Base-by-base conservation (phyloP, 2,888 invertebrate species). In the Rugalucina vietnamica region DNA sequence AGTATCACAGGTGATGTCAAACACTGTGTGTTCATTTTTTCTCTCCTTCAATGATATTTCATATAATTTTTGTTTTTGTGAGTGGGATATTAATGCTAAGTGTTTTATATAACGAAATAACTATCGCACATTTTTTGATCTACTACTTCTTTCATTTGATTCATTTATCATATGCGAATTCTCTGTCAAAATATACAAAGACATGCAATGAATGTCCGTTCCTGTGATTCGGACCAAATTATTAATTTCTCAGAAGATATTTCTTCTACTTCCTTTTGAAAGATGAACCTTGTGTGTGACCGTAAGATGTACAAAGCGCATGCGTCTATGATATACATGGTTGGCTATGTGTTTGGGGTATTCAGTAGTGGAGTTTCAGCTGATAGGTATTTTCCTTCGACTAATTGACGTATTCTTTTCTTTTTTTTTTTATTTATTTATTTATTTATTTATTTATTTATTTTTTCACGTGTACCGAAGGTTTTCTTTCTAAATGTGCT, bases 291-390 rank as follows among this genome's bases (percentile, higher is more conserved):
- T 12, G 70, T 70, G 29, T 70, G 70, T 34, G 70, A 70, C 3
- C 34, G 24, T 32, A 70, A 70, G 34, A 70, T 70, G 70, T 70
- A 32, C 34, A 70, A 36, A 70, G 70, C 70, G 21, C 70, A 70
- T 70, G 34, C 70, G n/a, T 70, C 70, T n/a, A 70, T 70, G 70
- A 70, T 34, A 32, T 70, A 70, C 34, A 70, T 70, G 70, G 70
- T 34, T 14, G 70, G 70, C 12, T 34, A 70, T 32, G 34, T 70
- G 18, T 18, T 34, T 34, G 70, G 70, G 14, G 34, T 34, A 0
- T 36, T 70, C 37, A 36, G 36, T 37, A 34, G 34, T 21, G 70
- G 70, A 12, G 24, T 70, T 36, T 29, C 37, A 12, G 21, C 70
- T 36, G 70, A 70, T 18, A 70, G 37, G 70, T 70, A 70, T 34